Conservation (phyloP, 2,113 vertebrate genomes). For the Catagonus wagneri region DNA sequence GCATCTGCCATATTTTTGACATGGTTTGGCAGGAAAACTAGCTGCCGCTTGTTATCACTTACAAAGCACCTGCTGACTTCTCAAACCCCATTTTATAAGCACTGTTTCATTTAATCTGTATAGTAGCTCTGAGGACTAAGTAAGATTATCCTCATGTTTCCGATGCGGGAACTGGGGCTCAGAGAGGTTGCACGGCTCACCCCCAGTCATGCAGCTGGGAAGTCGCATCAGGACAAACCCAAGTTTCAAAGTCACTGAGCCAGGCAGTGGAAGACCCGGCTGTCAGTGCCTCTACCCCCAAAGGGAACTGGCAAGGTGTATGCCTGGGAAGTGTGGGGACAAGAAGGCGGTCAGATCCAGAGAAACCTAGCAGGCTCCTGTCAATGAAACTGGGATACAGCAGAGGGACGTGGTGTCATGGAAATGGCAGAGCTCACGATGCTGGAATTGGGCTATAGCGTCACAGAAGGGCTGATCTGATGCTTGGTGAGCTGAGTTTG, state of each 20-base stretch:
- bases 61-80: neutral
- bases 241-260: neutral
- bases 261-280: neutral
- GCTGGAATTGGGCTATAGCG: neutral
- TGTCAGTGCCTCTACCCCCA: neutral
- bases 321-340: neutral
- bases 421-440: neutral
- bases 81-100: neutral
- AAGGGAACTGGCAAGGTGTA: neutral
- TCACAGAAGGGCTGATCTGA: neutral
- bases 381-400: rapidly evolving
- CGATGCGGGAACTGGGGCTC: neutral
- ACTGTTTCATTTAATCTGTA: neutral
- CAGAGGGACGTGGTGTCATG: neutral
- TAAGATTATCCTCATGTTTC: neutral
- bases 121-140: neutral
- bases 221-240: no score
- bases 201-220: neutral
- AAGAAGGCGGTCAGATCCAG: neutral
- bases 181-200: neutral
- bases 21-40: neutral
- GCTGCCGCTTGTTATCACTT: neutral
- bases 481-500: neutral
- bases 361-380: neutral
- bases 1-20: neutral